Conservation (phyloP, 2,113 vertebrate species). For the Urocynchramus pylzowi region DNA sequence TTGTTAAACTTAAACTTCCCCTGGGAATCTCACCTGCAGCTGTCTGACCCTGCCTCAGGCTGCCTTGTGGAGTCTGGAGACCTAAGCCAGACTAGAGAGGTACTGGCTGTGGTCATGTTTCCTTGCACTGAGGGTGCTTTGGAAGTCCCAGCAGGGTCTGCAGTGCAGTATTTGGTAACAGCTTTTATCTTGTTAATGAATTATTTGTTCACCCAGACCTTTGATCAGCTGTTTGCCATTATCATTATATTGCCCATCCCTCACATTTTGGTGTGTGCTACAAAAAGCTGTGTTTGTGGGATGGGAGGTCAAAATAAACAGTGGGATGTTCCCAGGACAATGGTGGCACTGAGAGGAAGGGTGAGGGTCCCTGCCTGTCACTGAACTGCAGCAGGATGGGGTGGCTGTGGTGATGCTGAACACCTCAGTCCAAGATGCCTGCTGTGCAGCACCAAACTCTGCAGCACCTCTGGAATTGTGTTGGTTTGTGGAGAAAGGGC, state of each 20-base stretch:
- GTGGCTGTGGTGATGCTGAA: not conserved
- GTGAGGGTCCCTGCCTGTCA: not conserved
- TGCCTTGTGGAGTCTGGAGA: not conserved
- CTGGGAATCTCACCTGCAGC: not conserved
- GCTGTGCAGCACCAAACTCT: not conserved
- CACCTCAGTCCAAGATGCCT: not conserved
- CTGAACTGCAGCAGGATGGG: not conserved
- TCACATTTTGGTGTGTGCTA: not conserved
- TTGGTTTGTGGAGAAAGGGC: not conserved
- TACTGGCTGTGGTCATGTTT: not conserved
- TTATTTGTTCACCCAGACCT: not conserved
- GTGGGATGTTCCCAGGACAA: not conserved
- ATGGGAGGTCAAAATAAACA: not conserved
- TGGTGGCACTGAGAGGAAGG: not conserved
- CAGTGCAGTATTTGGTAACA: not conserved
- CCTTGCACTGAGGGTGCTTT: not conserved
- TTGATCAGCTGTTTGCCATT: not conserved
- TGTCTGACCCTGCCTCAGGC: not conserved
- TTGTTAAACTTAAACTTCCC: not conserved
- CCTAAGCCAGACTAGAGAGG: not conserved
- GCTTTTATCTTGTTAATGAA: not conserved
- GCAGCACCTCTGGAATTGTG: not conserved
- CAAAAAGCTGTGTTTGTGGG: not conserved
- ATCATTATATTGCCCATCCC: not conserved
- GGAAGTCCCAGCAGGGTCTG: not conserved